These are phyloP conservation scores for Otocyon megalotis DNA, from an alignment of 2,113 vertebrate genomes.

Conservation along the genomic window DNA sequence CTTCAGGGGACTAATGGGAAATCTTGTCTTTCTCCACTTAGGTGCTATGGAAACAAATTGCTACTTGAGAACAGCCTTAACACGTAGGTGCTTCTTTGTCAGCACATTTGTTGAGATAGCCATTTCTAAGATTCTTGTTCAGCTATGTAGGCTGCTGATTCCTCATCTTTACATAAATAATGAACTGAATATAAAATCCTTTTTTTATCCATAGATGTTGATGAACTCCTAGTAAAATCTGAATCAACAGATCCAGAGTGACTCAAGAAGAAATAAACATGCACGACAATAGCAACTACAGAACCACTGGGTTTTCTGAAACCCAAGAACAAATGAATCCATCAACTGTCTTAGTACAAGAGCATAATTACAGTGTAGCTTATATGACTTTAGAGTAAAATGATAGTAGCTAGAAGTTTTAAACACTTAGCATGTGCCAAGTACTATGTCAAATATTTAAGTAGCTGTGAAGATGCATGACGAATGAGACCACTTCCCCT, in stretches of 20 bases:
- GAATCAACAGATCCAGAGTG: neutral
- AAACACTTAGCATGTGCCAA: neutral
- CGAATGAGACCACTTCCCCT: neutral
- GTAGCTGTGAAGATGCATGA: neutral
- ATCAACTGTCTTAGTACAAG: neutral
- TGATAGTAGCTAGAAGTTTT: neutral
- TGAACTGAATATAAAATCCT: neutral
- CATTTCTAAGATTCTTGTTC: slow-evolving; percentile 5
- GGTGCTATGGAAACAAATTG: slow-evolving; percentile 41
- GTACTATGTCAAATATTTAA: neutral
- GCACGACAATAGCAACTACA: neutral
- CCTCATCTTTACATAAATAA: slow-evolving; percentile 1
- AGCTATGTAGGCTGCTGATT: neutral
- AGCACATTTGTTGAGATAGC: neutral
- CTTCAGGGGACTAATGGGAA: neutral
- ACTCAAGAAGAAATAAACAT: slow-evolving; percentile 25
- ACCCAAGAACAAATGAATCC: neutral
- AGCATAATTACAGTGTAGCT: neutral
- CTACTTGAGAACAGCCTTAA: neutral
- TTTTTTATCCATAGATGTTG: neutral
- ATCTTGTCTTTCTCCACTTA: slow-evolving; percentile 27
- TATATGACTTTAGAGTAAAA: neutral
- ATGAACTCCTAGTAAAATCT: slow-evolving; percentile 8
- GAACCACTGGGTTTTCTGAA: neutral
- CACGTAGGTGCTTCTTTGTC: neutral